A percentile compares a stretch with the other conserved stretches of the same genome.
Conservation (phyloP, 1,140 invertebrate species). For the Chrysopa pallens region DNA sequence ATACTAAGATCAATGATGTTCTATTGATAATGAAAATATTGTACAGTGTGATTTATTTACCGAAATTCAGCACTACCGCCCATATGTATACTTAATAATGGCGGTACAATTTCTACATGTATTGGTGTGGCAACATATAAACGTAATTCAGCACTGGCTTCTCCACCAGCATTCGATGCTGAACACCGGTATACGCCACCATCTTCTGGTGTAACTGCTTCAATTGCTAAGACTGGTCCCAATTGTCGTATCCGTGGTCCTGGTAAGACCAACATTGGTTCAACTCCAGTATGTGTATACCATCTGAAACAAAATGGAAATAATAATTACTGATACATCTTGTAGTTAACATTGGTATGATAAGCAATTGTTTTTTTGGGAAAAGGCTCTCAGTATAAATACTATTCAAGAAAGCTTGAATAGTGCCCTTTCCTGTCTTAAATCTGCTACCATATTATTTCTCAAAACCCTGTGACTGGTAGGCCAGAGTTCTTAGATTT, state of each 20-base stretch:
- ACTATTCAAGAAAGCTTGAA: no score
- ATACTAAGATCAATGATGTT: no score
- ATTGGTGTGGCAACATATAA: constrained; percentile 46
- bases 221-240: constrained; percentile 49
- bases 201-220: constrained; percentile 50
- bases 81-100: constrained; percentile 53
- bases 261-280: constrained; percentile 38
- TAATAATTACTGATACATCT: background rate
- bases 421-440: no score
- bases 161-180: constrained; percentile 47
- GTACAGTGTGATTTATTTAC: constrained; percentile 34
- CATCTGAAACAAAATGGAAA: constrained; percentile 30
- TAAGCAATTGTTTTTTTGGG: no score
- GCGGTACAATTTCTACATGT: constrained; percentile 48
- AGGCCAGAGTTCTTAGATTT: no score
- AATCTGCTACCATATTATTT: no score
- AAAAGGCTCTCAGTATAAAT: no score
- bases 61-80: constrained; percentile 58
- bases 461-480: no score
- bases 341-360: no score
- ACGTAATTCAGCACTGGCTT: constrained; percentile 45
- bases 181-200: constrained; percentile 49
- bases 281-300: constrained; percentile 43
- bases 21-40: no score
- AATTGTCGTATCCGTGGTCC: constrained; percentile 43